Evolutionary conservation across 1,140 invertebrate genomes (phyloP).

Genomic region (Drosophila aff.): DNA sequence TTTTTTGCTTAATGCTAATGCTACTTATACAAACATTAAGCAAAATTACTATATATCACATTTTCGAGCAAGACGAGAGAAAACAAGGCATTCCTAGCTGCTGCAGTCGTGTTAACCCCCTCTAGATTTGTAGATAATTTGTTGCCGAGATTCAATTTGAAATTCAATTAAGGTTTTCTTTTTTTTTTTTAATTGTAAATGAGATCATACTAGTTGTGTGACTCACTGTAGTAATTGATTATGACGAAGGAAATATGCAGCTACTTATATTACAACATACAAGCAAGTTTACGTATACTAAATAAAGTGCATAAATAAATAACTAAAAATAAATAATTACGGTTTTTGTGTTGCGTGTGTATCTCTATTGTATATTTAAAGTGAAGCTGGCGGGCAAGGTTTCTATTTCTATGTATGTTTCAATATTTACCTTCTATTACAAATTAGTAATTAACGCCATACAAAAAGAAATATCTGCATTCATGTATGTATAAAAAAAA

Average conservation of each 20-base stretch:
- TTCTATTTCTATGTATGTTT: background rate
- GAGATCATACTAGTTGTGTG: conserved; percentile 22
- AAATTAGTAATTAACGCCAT: conserved; percentile 7
- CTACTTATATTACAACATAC: conserved; percentile 40
- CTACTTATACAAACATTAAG: conserved; percentile 8
- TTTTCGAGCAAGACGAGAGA: background rate
- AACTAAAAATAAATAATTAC: conserved; percentile 29
- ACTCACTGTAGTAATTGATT: conserved; percentile 35
- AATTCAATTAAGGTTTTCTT: conserved; percentile 13
- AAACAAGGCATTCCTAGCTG: conserved; percentile 13
- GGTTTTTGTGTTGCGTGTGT: conserved; percentile 30
- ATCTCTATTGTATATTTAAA: conserved; percentile 9
- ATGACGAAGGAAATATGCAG: conserved; percentile 35
- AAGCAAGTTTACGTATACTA: conserved; percentile 38
- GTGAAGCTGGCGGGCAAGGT: conserved; percentile 21
- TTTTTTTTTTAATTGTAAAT: conserved; percentile 7
- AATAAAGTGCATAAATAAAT: conserved; percentile 37
- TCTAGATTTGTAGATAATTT: conserved; percentile 14
- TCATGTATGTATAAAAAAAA: conserved; percentile 1
- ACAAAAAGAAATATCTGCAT: conserved; percentile 2
- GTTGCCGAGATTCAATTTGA: conserved; percentile 14
- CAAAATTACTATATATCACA: background rate
- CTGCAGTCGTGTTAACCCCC: conserved; percentile 3
- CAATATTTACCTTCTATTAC: background rate
- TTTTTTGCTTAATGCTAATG: conserved; percentile 1